Evolutionary conservation across 2,797 vertebrate species (phyloP).

Genomic region (Halcyon chelicuti): DNA sequence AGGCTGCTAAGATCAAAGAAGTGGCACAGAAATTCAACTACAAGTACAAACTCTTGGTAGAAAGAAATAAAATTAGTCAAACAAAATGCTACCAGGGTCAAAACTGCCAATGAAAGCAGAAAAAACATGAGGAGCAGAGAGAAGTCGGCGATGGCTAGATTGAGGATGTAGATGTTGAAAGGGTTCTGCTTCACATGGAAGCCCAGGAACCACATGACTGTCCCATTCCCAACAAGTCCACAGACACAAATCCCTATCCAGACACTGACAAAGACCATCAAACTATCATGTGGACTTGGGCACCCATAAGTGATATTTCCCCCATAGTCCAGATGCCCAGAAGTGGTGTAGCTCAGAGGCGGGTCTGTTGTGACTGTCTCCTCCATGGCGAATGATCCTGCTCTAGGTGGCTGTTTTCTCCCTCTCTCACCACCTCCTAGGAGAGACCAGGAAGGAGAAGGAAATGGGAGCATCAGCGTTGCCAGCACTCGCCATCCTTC

Average conservation of each 20-base stretch:
- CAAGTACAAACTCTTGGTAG: rapidly evolving
- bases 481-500: neutral
- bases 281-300: rapidly evolving
- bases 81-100: neutral
- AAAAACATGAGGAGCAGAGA: slow-evolving; percentile 28
- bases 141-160: slow-evolving; percentile 64
- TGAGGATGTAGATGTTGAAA: slow-evolving; percentile 57
- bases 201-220: slow-evolving; percentile 72
- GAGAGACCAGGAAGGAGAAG: neutral
- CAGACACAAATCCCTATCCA: neutral
- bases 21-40: neutral
- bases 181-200: slow-evolving; percentile 59
- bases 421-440: neutral
- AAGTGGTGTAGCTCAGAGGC: rapidly evolving
- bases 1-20: slow-evolving; percentile 38
- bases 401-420: rapidly evolving
- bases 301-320: rapidly evolving
- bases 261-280: neutral
- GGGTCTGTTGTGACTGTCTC: neutral
- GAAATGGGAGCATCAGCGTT: rapidly evolving
- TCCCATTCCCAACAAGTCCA: slow-evolving; percentile 62
- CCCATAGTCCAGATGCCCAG: rapidly evolving
- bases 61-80: neutral
- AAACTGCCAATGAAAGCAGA: neutral
- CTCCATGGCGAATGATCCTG: neutral